These are phyloP conservation scores for Chirona hameri DNA, from an alignment of 2,888 invertebrate species.

Conservation along the genomic window DNA sequence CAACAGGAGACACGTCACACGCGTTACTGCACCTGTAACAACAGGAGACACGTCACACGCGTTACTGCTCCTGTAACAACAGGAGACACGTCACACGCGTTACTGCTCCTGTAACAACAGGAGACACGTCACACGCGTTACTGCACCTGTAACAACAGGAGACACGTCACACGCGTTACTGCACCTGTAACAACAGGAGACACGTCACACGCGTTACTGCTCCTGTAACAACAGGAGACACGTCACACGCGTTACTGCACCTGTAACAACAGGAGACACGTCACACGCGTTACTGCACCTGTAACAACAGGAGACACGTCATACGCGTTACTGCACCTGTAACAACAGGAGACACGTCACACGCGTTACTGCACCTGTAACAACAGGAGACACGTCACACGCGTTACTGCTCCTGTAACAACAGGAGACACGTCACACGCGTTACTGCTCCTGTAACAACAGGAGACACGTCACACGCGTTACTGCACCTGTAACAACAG, in stretches of 20 bases:
- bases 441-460: background rate
- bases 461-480: no score
- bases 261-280: background rate
- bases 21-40: background rate
- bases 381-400: no score
- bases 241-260: background rate
- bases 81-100: no score
- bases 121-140: no score
- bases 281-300: background rate
- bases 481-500: background rate
- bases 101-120: background rate
- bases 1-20: no score
- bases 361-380: background rate
- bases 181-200: background rate
- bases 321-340: background rate
- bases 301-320: no score
- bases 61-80: background rate
- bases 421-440: no score
- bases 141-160: background rate
- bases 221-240: background rate
- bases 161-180: no score
- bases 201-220: background rate
- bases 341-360: no score
- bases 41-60: no score
- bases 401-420: background rate